Evolutionary conservation across 2,113 vertebrate species (phyloP), one percentile per base, ranked within the genome.

Genomic region (Cephalopholis sonnerati): DNA sequence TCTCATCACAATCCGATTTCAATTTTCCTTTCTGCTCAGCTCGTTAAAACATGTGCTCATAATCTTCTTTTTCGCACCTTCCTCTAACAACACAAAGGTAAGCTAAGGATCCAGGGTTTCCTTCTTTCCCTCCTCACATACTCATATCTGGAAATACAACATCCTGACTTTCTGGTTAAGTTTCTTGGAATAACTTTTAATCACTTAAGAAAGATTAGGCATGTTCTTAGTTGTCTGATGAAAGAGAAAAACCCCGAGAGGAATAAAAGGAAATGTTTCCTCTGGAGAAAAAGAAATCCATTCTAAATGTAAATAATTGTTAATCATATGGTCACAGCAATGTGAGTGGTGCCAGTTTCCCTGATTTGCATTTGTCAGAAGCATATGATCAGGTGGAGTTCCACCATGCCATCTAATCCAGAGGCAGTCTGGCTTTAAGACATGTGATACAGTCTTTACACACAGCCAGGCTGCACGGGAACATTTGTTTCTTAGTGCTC

Each of bases 381-480:
- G 83, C 85, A 78, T 84, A 70, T 85, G 87, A 89, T 90, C 84
- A 84, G 86, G 89, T 84, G 83, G 75, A 87, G 80, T 81, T 79
- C 80, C 87, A 85, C 89, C 83, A 91, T 83, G 92, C 88, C 75
- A 66, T 92, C 86, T 91, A 87, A 91, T 87, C 74, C 87, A 89
- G 95, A 91, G 93, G 95, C 93, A 87, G 93, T 96, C 95, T 96
- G 94, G 86, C 97, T 97, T 96, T 96, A 97, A 97, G 97, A 96
- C 96, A 92, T 96, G 96, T 95, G 96, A 95, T 96, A 89, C 96
- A 87, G 91, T 90, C 88, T 91, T 84, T 87, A 87, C 90, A 88
- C 87, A 83, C 92, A 93, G 96, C 87, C 93, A 89, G 80, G 92
- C 80, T 96, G 95, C 93, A 94, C 79, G 69, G 82, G 83, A 89